Percentiles rank a stretch among this genome's conserved stretches.
Conservation (phyloP, 23 tunicate genomes). For the Pegea sp. region DNA sequence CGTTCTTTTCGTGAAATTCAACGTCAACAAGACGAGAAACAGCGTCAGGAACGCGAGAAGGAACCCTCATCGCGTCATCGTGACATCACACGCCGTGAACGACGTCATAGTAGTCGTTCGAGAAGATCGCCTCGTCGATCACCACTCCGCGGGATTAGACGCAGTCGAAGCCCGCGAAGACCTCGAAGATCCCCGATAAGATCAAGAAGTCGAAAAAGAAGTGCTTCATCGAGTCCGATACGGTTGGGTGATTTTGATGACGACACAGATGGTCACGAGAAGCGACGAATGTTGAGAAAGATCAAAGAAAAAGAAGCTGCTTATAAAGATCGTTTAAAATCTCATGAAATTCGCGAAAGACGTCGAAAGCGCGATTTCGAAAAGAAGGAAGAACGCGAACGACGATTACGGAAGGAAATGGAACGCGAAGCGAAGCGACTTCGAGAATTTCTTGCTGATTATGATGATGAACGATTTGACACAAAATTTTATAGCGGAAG, state of each 20-base stretch:
- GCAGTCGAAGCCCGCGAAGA: slow-evolving; percentile 9
- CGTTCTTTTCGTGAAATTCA: slow-evolving; percentile 69
- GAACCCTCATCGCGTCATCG: slow-evolving; percentile 14
- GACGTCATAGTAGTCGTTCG: slow-evolving; percentile 16
- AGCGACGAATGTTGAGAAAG: slow-evolving; percentile 74
- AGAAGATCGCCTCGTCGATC: slow-evolving; percentile 25
- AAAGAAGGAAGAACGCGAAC: slow-evolving; percentile 50
- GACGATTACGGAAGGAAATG: slow-evolving; percentile 55
- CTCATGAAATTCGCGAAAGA: slow-evolving; percentile 67
- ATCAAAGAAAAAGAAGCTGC: slow-evolving; percentile 89
- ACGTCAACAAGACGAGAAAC: not conserved
- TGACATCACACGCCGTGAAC: not conserved
- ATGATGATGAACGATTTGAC: slow-evolving; percentile 82
- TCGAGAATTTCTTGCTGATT: slow-evolving; percentile 96
- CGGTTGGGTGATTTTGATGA: slow-evolving; percentile 36
- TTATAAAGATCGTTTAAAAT: slow-evolving; percentile 81
- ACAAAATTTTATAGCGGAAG: slow-evolving; percentile 72
- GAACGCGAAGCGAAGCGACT: slow-evolving; percentile 78
- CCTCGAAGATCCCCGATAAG: slow-evolving; percentile 10
- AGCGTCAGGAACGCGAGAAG: not conserved
- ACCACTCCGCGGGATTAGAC: slow-evolving; percentile 8
- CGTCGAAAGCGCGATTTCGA: slow-evolving; percentile 70
- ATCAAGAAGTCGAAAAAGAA: slow-evolving; percentile 18
- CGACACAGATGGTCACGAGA: slow-evolving; percentile 74
- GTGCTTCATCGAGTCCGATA: slow-evolving; percentile 7